Base-by-base conservation (phyloP, 2,113 vertebrate genomes). In the Labeo catla region DNA sequence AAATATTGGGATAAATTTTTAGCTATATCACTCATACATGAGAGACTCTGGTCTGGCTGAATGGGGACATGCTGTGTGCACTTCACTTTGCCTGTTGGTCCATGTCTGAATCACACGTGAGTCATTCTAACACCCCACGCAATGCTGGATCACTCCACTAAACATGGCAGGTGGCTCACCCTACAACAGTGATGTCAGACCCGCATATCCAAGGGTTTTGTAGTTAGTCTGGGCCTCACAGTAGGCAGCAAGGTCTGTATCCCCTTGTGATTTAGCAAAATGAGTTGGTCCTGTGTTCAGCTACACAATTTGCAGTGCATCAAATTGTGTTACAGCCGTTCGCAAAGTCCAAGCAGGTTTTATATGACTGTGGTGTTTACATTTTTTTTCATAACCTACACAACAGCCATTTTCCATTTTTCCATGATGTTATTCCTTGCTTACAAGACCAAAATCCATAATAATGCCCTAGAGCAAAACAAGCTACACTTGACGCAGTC, bases 21-120 rank as follows among this genome's bases (percentile, higher is more conserved):
- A 61, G 57, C 8, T 39, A 39, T 5, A 39, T 39, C 39, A 39
- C 39, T 39, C 39, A 39, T 28, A 59, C 57, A 21, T 8, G 21
- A 61, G 57, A 61, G 57, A 4, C 8, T 39, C 39, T 39, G 15
- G 73, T 82, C 74, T 70, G 70, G 74, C 61, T 70, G 28, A 82
- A 81, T 65, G 74, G 50, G 39, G 82, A 84, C 63, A 45, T 43
- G 2, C 68, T 76, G 47, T 85, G 74, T 84, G 81, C 73, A 59
- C 85, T 84, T 84, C 73, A 59, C 81, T 86, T 84, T 47, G 76
- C 85, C 85, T 87, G 70, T 54, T 84, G 85, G 77, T 86, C 79
- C 21, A 15, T 61, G 86, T 87, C 66, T 89, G 76, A 89, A 87
- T 88, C 86, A 87, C 79, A 65, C 73, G 57, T 85, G 80, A 86